These are phyloP conservation scores for Trematocara stigmaticum DNA, from an alignment of 2,113 vertebrate genomes.

Conservation along the genomic window DNA sequence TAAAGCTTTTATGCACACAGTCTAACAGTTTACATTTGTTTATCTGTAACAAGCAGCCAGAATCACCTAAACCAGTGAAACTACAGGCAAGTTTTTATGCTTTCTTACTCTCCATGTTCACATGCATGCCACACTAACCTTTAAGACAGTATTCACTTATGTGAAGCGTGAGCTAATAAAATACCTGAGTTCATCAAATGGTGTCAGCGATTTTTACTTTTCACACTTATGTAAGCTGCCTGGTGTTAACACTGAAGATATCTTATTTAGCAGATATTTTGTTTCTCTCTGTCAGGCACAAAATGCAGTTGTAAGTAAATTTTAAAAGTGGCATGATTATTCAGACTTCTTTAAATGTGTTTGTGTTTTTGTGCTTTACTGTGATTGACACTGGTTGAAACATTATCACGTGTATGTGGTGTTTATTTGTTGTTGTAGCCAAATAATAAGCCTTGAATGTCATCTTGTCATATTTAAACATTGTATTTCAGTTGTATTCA, in stretches of 20 bases:
- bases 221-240: not conserved
- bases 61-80: slow-evolving; percentile 92
- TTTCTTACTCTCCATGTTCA: slow-evolving; percentile 45
- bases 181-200: not conserved
- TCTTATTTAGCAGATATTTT: slow-evolving; percentile 22
- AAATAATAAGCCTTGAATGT: not conserved
- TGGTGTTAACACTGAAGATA: not conserved
- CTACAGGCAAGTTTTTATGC: slow-evolving; percentile 89
- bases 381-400: not conserved
- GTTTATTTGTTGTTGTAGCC: not conserved
- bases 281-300: slow-evolving; percentile 46
- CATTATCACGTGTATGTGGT: not conserved
- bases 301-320: slow-evolving; percentile 63
- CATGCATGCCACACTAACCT: slow-evolving; percentile 53
- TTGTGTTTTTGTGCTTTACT: not conserved
- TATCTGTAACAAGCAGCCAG: slow-evolving; percentile 89
- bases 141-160: not conserved
- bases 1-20: not conserved
- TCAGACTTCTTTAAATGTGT: not conserved
- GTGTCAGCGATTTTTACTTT: not conserved
- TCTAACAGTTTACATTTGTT: slow-evolving; percentile 87
- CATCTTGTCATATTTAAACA: not conserved
- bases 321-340: slow-evolving; percentile 18
- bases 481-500: not conserved
- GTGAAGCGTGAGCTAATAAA: not conserved